Base-by-base conservation (phyloP, 2,888 invertebrate species). In the Volucella inflata region DNA sequence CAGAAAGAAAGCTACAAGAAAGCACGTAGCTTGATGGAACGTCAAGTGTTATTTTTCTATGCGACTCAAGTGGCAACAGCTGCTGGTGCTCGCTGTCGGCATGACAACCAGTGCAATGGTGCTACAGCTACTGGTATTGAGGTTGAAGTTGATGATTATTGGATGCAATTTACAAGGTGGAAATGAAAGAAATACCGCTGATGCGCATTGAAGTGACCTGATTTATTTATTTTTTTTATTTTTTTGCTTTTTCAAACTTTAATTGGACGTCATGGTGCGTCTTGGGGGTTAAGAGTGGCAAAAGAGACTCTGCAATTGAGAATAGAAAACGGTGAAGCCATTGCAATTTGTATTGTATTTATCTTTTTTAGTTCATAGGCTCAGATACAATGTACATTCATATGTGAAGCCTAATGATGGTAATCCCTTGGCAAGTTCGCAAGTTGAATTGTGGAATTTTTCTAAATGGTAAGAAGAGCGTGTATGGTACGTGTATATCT, bases 1-100 rank as follows among this genome's bases (percentile, higher is more conserved):
- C 55, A 36, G 38, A 68, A 70, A 55, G 70, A 71, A 78, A 78
- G 64, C 62, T 62, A 42, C 64, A 71, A 78, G 78, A 78, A 78
- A 78, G 64, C 78, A 78, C 78, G 70, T 78, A 78, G 48, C 78
- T 50, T 50, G 70, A 78, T 64, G 55, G 64, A 71, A 64, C 64
- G 78, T 78, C 78, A 78, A 78, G 77, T 78, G 77, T 57, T 44
- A 4, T 50, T 14, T 71, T 48, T 50, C 17, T 57, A 46, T 51
- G 50, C 21, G 60, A 62, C 53, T 62, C 62, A 53, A 72, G 72
- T 62, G 17, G 44, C 36, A 53, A 53, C 62, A 57, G 50, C 50
- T 71, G 51, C 14, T 71, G 70, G 30, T 30, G 30, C 30, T 30
- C 30, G 30, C 14, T 42, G 40, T 8, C 53, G 10, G 48, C 21